These are phyloP conservation scores for Cyanoramphus novaezelandiae DNA, from an alignment of 2,113 vertebrate genomes.

Conservation along the genomic window DNA sequence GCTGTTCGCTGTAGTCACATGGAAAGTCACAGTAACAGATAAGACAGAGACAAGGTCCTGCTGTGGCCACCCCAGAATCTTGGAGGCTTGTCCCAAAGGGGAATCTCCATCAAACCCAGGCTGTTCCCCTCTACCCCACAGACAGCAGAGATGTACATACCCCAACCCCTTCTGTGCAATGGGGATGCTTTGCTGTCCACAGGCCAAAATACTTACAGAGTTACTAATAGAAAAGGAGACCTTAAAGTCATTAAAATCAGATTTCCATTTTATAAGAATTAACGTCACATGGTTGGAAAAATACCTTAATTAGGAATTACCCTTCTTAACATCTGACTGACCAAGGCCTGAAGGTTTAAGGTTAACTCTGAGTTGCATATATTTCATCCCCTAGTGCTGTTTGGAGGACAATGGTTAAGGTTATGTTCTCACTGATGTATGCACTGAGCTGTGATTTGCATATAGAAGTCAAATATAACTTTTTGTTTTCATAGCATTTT, in stretches of 20 bases:
- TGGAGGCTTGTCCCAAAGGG: background rate
- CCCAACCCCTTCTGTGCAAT: background rate
- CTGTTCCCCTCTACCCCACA: fast-evolving
- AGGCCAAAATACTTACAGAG: background rate
- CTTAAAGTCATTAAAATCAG: background rate
- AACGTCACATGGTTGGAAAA: constrained; percentile 3
- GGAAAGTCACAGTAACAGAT: background rate
- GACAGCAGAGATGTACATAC: background rate
- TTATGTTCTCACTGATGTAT: background rate
- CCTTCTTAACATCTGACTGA: background rate
- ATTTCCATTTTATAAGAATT: background rate
- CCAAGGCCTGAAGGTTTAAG: background rate
- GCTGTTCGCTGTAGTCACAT: background rate
- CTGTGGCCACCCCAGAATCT: background rate
- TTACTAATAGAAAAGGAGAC: background rate
- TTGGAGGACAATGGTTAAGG: constrained; percentile 21
- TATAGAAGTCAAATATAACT: background rate
- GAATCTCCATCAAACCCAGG: background rate
- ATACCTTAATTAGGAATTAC: background rate
- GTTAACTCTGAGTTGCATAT: background rate
- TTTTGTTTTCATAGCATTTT: background rate
- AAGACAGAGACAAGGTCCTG: background rate
- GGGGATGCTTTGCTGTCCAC: background rate
- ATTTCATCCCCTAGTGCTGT: background rate
- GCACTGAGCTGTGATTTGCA: background rate